A percentile compares a stretch with the other conserved stretches of the same genome.
Evolutionary conservation across 1,140 invertebrate genomes (phyloP).

Genomic region (Ptiloglossa arizonensis): DNA sequence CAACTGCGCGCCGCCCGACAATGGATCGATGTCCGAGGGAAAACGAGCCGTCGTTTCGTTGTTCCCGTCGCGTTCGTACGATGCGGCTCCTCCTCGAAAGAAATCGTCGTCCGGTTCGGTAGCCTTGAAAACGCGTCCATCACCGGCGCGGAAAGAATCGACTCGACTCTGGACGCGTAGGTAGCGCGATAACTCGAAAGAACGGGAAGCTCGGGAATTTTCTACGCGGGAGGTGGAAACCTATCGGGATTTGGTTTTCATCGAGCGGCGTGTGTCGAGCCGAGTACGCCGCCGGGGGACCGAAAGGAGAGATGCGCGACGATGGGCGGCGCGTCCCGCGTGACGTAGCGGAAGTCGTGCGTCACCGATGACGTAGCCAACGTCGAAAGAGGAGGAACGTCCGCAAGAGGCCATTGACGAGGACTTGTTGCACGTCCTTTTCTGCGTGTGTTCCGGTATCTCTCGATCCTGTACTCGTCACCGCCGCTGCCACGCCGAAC

Average conservation of each 20-base stretch:
- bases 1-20: conserved; percentile 2
- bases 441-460: conserved; percentile 54
- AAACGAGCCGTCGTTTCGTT: not conserved
- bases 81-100: not conserved
- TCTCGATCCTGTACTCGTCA: not conserved
- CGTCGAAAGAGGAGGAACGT: conserved; percentile 67
- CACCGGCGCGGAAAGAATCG: not conserved
- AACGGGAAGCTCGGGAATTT: not conserved
- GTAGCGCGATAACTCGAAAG: too few relatives aligned
- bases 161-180: not conserved
- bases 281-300: not conserved
- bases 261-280: not conserved
- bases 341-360: conserved; percentile 76
- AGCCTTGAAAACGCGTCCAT: not conserved
- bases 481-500: not conserved
- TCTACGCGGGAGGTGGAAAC: conserved; percentile 19
- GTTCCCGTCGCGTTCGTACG: not conserved
- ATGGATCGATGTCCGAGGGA: conserved; percentile 21
- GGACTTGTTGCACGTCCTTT: conserved; percentile 76
- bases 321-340: conserved; percentile 64
- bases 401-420: conserved; percentile 73
- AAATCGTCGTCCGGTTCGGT: not conserved
- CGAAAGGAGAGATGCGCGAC: not conserved
- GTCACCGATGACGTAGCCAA: conserved; percentile 76
- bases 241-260: conserved; percentile 23